These are phyloP conservation scores for Scaptodrosophila lebanonensis DNA, from an alignment of 1,140 invertebrate species.

Conservation along the genomic window DNA sequence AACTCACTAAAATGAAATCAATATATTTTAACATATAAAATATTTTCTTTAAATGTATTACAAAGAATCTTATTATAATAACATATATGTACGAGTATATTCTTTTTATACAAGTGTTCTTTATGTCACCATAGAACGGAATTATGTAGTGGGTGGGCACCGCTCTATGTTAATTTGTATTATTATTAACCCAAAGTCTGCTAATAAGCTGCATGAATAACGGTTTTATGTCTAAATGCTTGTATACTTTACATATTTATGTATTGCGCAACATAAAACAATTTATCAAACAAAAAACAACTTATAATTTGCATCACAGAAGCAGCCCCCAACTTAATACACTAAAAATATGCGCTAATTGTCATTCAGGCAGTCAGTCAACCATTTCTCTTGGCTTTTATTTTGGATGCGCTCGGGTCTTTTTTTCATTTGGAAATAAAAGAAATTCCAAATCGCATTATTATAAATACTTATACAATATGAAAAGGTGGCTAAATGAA, in stretches of 20 bases:
- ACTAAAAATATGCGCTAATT: slow-evolving; percentile 59
- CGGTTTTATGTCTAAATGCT: slow-evolving; percentile 4
- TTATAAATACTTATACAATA: slow-evolving; percentile 15
- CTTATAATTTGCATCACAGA: slow-evolving; percentile 72
- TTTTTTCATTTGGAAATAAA: slow-evolving; percentile 35
- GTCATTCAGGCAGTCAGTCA: slow-evolving; percentile 35
- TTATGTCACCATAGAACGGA: too few species aligned
- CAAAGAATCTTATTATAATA: too few species aligned
- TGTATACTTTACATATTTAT: slow-evolving; percentile 11
- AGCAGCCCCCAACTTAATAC: slow-evolving; percentile 39
- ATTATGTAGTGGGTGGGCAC: too few species aligned
- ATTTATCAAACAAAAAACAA: slow-evolving; percentile 57
- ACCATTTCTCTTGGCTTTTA: slow-evolving; percentile 63
- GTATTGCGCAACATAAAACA: slow-evolving; percentile 38
- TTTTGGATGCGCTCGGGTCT: slow-evolving; percentile 26
- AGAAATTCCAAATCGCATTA: slow-evolving; percentile 32
- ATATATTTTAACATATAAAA: too few species aligned
- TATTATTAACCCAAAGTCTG: too few species aligned
- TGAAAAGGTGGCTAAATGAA: too few species aligned
- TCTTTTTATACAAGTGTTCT: too few species aligned
- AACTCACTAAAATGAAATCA: too few species aligned
- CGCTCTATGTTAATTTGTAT: too few species aligned
- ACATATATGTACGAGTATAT: too few species aligned
- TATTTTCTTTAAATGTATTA: too few species aligned
- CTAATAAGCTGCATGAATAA: too few species aligned